Evolutionary conservation across 1,140 invertebrate species (phyloP).

Genomic region (Coelopa frigida): DNA sequence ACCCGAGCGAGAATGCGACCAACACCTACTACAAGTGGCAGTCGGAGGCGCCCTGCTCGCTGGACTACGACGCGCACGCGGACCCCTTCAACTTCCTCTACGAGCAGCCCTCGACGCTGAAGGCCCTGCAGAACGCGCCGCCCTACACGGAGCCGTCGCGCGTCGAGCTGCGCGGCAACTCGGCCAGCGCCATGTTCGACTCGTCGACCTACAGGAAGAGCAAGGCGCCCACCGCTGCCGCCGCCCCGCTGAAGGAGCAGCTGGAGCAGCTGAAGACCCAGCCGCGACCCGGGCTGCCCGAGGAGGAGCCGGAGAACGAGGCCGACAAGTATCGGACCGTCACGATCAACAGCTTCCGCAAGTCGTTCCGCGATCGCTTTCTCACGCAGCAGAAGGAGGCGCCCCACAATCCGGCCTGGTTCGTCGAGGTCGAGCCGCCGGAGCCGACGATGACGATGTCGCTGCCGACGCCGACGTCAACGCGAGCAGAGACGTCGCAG

Average conservation of each 20-base stretch:
- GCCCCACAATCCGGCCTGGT: slow-evolving; percentile 41
- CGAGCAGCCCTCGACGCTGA: slow-evolving; percentile 31
- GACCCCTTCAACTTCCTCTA: slow-evolving; percentile 43
- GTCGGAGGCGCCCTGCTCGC: slow-evolving; percentile 24
- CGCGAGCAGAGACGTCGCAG: neutral
- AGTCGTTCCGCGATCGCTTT: slow-evolving; percentile 40
- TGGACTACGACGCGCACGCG: slow-evolving; percentile 36
- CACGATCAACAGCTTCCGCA: slow-evolving; percentile 40
- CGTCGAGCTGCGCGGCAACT: neutral
- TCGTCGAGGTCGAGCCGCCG: slow-evolving; percentile 34
- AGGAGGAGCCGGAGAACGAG: slow-evolving; percentile 25
- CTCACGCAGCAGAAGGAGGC: slow-evolving; percentile 33
- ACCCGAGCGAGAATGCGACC: slow-evolving; percentile 39
- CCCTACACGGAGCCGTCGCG: neutral
- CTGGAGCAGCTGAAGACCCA: slow-evolving; percentile 36
- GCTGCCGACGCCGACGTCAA: neutral
- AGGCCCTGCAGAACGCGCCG: slow-evolving; percentile 14
- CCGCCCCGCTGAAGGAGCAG: slow-evolving; percentile 32
- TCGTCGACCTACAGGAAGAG: slow-evolving; percentile 37
- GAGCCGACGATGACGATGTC: neutral
- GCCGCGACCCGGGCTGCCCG: slow-evolving; percentile 19
- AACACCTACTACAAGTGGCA: slow-evolving; percentile 43
- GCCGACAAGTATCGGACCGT: slow-evolving; percentile 39
- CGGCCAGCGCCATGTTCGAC: slow-evolving; percentile 22
- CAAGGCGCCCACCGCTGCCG: slow-evolving; percentile 31